A percentile compares a stretch with the other conserved stretches of the same genome.
phyloP scores from a whole-genome alignment of 2,113 vertebrate genomes.

The Campylomormyrus tamandua region DNA sequence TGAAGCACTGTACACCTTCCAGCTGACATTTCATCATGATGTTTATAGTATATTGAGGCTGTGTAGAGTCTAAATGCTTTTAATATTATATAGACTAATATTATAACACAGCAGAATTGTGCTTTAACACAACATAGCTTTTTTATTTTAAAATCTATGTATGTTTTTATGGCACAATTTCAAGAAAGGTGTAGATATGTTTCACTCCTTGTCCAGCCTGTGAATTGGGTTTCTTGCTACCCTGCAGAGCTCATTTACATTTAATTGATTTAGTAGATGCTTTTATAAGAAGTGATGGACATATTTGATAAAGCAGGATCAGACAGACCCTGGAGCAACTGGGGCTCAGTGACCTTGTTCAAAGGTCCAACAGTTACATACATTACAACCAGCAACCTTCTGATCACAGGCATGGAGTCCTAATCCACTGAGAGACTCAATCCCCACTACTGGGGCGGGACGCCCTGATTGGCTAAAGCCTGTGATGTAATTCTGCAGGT shows the following conservation, averaged over 20 bases:
- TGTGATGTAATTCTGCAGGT: background rate
- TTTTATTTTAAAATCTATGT: background rate
- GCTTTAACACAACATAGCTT: background rate
- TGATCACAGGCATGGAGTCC: background rate
- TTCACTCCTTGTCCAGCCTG: background rate
- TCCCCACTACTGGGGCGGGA: background rate
- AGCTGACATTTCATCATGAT: background rate
- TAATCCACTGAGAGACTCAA: background rate
- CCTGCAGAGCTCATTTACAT: background rate
- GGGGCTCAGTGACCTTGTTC: background rate
- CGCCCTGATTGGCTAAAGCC: background rate
- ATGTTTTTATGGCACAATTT: background rate
- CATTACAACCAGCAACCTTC: background rate
- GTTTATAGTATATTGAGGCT: background rate
- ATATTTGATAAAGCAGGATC: background rate
- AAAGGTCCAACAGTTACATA: background rate
- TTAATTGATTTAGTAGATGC: background rate
- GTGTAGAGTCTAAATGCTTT: background rate
- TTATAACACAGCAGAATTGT: background rate
- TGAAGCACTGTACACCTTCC: background rate
- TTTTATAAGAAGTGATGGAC: background rate
- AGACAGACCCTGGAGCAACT: background rate
- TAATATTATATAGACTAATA: background rate
- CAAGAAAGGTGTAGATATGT: background rate
- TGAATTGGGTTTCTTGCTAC: background rate